Evolutionary conservation across 1,140 invertebrate species (phyloP), one percentile per base, ranked within the genome.

Genomic region (Cotesia glomerata): DNA sequence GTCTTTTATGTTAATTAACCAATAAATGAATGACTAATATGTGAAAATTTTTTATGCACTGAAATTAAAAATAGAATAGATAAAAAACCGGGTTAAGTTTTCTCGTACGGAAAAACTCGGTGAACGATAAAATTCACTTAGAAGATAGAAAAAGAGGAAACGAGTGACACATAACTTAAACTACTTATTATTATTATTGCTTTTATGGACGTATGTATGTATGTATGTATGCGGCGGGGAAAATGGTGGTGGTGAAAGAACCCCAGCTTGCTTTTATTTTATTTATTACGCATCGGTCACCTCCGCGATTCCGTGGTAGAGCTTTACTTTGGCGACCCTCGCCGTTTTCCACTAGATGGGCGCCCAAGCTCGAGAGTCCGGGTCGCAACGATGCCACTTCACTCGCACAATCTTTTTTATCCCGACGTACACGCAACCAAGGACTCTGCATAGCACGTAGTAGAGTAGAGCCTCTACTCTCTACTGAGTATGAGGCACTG

Each of bases 281-380:
- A 72, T 76, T 62, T 74, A 77, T 75, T 69, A 76, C 79, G 78
- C 77, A 75, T 73, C 77, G 77, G 32, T 77, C 75, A 77, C 71
- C 75, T 79, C 77, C 71, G 71, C 75, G 34, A 58, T 56, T 66
- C 7, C 52, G 65, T 58, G 56, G 39, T 63, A 16, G 45, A 36
- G 62, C 68, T 64, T 69, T 76, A 76, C 75, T 72, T 69, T 76
- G 62, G 65, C 63, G 62, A 72, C 68, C 67, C 67, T 65, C 51
- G 49, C 39, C 7, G 39, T 45, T 71, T 63, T 62, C 58, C 64
- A 73, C 58, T 54, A 26, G 49, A 45, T 71, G 39, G 8, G 54
- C 54, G n/a, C 68, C 14, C 54, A 34, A 52, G 13, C 14, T 75
- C 58, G 54, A 64, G 35, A 39, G 45, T 56, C 26, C 32, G 14